These are phyloP conservation scores for Heterochromis multidens DNA, from an alignment of 2,113 vertebrate species.

Conservation along the genomic window DNA sequence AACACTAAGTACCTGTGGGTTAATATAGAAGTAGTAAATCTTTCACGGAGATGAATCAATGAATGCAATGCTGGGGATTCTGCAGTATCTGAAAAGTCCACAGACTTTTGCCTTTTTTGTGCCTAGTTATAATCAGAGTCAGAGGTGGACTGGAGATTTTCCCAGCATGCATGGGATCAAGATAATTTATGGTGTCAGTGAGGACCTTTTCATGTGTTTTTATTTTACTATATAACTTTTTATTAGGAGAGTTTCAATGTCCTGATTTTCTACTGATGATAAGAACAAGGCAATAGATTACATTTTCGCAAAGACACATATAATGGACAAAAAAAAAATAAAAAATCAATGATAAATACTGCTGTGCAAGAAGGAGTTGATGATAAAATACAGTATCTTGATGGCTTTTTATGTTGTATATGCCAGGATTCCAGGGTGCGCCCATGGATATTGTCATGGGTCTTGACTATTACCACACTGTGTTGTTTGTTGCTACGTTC, in stretches of 20 bases:
- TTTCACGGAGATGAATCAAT: background rate
- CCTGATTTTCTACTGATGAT: background rate
- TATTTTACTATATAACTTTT: background rate
- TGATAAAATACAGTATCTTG: background rate
- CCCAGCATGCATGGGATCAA: background rate
- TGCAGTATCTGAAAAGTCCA: background rate
- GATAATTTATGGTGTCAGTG: background rate
- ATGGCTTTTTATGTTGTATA: background rate
- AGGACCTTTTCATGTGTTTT: background rate
- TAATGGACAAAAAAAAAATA: background rate
- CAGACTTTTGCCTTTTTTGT: background rate
- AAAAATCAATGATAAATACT: background rate
- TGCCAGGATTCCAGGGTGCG: too few relatives aligned
- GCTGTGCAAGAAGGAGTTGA: background rate
- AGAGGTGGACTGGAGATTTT: background rate
- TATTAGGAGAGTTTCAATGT: background rate
- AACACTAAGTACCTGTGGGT: slow-evolving; percentile 26
- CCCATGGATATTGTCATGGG: too few relatives aligned
- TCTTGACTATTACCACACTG: background rate
- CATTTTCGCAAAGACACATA: background rate
- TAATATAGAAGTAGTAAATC: slow-evolving; percentile 8
- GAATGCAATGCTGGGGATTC: background rate
- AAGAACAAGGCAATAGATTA: background rate
- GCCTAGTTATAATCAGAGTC: background rate
- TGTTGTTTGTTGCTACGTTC: background rate